Evolutionary conservation across 2,797 vertebrate species (phyloP).

Genomic region (Amniataba percoides): DNA sequence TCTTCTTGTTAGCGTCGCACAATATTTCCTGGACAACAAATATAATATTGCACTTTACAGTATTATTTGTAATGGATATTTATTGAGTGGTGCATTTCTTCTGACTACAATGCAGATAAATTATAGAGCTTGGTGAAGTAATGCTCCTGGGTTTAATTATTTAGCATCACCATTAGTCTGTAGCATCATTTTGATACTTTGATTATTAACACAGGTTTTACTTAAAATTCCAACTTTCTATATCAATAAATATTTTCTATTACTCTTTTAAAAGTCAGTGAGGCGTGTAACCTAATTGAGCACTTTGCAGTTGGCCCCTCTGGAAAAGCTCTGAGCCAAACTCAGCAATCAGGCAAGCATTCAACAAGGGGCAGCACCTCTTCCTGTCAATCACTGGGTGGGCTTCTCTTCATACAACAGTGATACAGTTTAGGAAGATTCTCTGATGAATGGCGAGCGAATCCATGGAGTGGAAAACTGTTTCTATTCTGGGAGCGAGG

Average conservation of each 20-base stretch:
- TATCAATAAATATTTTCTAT: slow-evolving; percentile 12
- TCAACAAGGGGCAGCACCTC: slow-evolving; percentile 42
- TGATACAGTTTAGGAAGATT: background rate
- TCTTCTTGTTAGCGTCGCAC: no score
- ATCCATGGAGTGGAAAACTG: background rate
- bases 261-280: slow-evolving; percentile 34
- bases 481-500: background rate
- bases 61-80: background rate
- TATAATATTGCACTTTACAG: background rate
- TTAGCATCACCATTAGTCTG: background rate
- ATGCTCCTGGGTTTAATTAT: background rate
- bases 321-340: slow-evolving; percentile 40
- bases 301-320: slow-evolving; percentile 26
- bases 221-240: background rate
- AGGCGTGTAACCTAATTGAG: slow-evolving; percentile 37
- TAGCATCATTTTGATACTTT: background rate
- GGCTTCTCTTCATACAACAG: background rate
- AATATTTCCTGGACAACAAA: no score
- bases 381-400: slow-evolving; percentile 35
- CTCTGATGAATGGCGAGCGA: slow-evolving; percentile 2
- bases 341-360: slow-evolving; percentile 38
- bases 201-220: background rate
- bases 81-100: background rate
- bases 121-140: background rate
- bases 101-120: no score